Evolutionary conservation across 2,113 vertebrate species (phyloP).

Genomic region (Anguilla japonica): DNA sequence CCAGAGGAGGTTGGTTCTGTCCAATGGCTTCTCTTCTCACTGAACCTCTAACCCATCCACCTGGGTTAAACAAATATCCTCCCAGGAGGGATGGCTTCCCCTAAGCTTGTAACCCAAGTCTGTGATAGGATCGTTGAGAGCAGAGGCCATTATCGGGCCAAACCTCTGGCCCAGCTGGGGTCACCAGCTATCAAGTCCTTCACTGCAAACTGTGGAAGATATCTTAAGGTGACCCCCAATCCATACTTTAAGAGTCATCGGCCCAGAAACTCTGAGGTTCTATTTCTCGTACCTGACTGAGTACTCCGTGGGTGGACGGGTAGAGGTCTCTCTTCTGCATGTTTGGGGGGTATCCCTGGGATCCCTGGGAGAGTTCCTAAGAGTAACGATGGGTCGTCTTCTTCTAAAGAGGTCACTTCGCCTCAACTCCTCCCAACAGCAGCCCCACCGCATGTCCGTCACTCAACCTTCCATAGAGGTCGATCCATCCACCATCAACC

Average conservation of each 20-base stretch:
- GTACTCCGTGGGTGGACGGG: background rate
- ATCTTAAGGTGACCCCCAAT: background rate
- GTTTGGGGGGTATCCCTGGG: background rate
- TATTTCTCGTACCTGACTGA: background rate
- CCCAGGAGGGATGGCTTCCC: too few species aligned
- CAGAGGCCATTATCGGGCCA: background rate
- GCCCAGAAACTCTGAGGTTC: background rate
- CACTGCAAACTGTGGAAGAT: background rate
- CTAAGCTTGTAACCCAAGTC: background rate
- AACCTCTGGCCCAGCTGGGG: background rate
- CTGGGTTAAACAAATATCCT: background rate
- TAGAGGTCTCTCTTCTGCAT: conserved; percentile 14
- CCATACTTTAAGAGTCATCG: background rate
- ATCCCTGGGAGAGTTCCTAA: background rate
- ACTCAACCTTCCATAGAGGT: background rate
- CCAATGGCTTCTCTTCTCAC: background rate
- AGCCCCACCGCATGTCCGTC: background rate
- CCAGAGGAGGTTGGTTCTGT: background rate
- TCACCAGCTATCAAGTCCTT: background rate
- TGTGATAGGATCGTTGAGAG: background rate
- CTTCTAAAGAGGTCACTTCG: background rate
- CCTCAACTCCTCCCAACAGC: background rate
- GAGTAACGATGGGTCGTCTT: background rate
- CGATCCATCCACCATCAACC: background rate
- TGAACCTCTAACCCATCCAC: conserved; percentile 42